Conservation (phyloP, 2,888 invertebrate genomes). For the Lithosia quadra region DNA sequence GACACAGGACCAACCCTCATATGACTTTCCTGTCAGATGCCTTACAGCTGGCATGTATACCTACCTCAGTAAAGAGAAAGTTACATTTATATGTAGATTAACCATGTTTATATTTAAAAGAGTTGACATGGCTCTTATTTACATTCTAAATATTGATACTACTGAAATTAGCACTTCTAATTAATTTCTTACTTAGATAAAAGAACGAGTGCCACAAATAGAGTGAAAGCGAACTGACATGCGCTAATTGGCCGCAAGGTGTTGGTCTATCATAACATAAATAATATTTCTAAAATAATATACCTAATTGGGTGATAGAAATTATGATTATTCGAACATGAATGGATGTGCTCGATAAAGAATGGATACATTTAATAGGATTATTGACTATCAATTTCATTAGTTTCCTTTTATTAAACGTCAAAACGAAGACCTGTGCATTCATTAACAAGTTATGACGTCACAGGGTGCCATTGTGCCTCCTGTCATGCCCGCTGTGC, state of each 20-base stretch:
- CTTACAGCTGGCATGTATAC: neutral
- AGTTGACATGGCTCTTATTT: neutral
- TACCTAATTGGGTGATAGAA: neutral
- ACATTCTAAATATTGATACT: constrained; percentile 8
- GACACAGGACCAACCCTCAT: too few relatives aligned
- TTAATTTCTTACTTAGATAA: constrained; percentile 6
- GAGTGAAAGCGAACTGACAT: neutral
- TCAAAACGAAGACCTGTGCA: neutral
- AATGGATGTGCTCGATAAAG: neutral
- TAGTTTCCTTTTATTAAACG: neutral
- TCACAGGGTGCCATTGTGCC: too few relatives aligned
- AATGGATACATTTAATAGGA: neutral
- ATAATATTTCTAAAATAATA: neutral
- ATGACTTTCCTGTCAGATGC: too few relatives aligned
- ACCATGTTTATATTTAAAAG: neutral
- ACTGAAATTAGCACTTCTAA: constrained; percentile 5
- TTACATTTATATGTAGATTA: constrained; percentile 3
- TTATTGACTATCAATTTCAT: neutral
- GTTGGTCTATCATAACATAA: neutral
- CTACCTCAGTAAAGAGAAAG: neutral
- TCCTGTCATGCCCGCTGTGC: too few relatives aligned
- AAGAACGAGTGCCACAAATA: neutral
- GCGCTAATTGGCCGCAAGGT: neutral
- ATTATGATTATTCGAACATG: constrained; percentile 2
- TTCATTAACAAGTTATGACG: too few relatives aligned